These are phyloP conservation scores for Bombyx mori DNA, from an alignment of 1,140 invertebrate genomes.

Conservation along the genomic window DNA sequence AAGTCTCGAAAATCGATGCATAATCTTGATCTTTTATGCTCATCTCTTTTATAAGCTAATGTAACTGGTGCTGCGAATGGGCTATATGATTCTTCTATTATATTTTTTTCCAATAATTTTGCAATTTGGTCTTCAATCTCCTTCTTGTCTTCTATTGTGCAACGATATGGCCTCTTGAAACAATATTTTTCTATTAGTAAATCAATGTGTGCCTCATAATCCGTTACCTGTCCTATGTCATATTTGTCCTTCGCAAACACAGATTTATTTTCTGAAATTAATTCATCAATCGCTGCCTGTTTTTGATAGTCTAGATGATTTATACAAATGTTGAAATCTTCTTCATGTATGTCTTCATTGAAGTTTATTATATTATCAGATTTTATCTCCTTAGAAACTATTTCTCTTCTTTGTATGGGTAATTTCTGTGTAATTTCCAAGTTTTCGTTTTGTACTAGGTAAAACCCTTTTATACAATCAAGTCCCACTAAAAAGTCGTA, in stretches of 20 bases:
- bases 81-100: conserved; percentile 5
- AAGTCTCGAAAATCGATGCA: background rate
- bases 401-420: too few species aligned
- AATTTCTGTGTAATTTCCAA: conserved; percentile 3
- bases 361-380: conserved; percentile 18
- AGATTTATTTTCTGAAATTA: conserved; percentile 28
- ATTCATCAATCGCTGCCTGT: conserved; percentile 21
- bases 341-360: conserved; percentile 27
- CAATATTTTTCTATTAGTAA: conserved; percentile 30
- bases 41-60: conserved; percentile 2
- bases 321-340: conserved; percentile 25
- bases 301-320: conserved; percentile 27
- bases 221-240: conserved; percentile 19
- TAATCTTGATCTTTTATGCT: background rate
- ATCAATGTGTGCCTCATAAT: conserved; percentile 33
- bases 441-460: conserved; percentile 21
- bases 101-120: background rate
- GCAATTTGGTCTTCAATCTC: conserved; percentile 1
- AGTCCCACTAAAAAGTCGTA: conserved; percentile 33
- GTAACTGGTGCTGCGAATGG: conserved; percentile 2
- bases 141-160: conserved; percentile 23
- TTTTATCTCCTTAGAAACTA: too few species aligned
- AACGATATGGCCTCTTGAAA: conserved; percentile 34
- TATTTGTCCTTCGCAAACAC: conserved; percentile 35
- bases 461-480: conserved; percentile 24